These are phyloP conservation scores for Sebastes iracundus DNA, from an alignment of 2,797 vertebrate species.

Conservation along the genomic window DNA sequence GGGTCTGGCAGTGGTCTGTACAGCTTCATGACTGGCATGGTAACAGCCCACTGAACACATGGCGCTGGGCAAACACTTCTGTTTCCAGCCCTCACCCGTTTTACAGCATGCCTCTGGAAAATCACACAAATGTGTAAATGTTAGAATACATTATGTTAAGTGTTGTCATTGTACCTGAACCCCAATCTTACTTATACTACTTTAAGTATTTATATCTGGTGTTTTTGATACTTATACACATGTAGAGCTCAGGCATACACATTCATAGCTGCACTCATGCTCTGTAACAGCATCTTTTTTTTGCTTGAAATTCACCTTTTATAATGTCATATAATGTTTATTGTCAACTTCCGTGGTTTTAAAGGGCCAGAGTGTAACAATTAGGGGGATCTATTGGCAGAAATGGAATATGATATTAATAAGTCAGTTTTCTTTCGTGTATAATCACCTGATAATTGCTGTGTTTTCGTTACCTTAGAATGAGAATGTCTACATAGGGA, in stretches of 20 bases:
- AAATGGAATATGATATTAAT: too few species aligned
- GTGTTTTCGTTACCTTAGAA: too few species aligned
- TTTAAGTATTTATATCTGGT: neutral
- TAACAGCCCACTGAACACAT: conserved; percentile 58
- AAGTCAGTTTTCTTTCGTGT: too few species aligned
- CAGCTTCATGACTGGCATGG: conserved; percentile 65
- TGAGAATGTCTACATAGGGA: too few species aligned
- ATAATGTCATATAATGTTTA: neutral
- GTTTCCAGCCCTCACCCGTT: conserved; percentile 18
- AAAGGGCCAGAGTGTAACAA: neutral
- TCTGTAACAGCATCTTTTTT: neutral
- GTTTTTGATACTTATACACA: neutral
- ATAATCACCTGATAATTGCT: too few species aligned
- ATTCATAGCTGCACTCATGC: neutral
- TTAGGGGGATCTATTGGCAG: too few species aligned
- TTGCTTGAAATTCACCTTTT: neutral
- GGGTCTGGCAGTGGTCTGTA: conserved; percentile 48
- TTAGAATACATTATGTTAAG: neutral
- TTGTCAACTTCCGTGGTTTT: neutral
- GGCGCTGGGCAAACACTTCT: conserved; percentile 23
- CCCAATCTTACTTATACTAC: neutral
- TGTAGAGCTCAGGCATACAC: neutral
- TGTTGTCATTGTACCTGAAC: neutral
- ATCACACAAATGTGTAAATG: neutral
- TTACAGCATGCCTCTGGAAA: conserved; percentile 1